A percentile compares a stretch with the other conserved stretches of the same genome.
These are phyloP conservation scores for Macrophya annulata DNA, from an alignment of 2,888 invertebrate species.

Conservation along the genomic window DNA sequence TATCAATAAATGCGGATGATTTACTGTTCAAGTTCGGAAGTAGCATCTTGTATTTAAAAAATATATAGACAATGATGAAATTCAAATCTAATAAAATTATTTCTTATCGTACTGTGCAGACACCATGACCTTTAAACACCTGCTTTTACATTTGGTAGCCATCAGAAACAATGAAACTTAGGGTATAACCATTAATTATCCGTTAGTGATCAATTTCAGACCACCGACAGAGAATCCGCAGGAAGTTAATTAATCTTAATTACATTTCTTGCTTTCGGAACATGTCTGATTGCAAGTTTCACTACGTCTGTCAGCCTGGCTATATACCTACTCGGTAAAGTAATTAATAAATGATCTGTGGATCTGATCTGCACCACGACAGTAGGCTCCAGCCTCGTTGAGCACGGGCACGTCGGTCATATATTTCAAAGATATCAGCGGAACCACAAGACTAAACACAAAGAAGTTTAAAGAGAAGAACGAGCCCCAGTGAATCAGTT, in stretches of 20 bases:
- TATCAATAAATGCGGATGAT: background rate
- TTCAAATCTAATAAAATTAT: background rate
- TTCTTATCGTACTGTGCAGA: background rate
- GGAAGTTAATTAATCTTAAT: constrained; percentile 36
- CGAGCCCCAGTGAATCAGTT: constrained; percentile 46
- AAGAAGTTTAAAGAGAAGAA: constrained; percentile 47
- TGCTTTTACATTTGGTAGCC: background rate
- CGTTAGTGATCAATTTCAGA: constrained; percentile 23
- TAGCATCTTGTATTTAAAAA: background rate
- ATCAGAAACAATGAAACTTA: background rate
- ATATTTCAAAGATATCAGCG: constrained; percentile 54
- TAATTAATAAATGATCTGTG: constrained; percentile 6
- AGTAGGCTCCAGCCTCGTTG: constrained; percentile 8
- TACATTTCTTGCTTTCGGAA: background rate
- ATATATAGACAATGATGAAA: background rate
- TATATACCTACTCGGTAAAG: constrained; percentile 3
- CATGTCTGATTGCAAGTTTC: constrained; percentile 17
- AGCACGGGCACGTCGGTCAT: constrained; percentile 40
- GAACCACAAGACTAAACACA: constrained; percentile 54
- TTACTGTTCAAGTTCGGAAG: background rate
- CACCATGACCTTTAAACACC: background rate
- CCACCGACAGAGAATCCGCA: constrained; percentile 26
- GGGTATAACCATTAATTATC: constrained; percentile 11
- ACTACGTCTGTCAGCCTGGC: background rate
- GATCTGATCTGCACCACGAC: constrained; percentile 4